Base-by-base conservation (phyloP, 2,797 vertebrate genomes). In the Tangara arthus region DNA sequence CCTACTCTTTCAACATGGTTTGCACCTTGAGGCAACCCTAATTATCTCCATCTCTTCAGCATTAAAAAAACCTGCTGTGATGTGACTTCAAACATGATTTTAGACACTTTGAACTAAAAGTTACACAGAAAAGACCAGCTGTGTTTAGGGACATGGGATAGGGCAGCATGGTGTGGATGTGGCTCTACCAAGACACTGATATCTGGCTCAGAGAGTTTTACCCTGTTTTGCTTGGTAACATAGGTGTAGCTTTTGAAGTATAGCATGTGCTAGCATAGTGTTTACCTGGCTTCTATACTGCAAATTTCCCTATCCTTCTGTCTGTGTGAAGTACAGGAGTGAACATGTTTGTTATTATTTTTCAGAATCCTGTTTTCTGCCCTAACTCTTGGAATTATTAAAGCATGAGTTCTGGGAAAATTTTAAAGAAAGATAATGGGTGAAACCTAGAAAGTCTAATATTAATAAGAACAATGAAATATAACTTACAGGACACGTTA, bases 221-320 rank as follows among this genome's bases (percentile, higher is more conserved):
- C 41, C 8, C 15, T 70, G 14, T 57, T 76, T 41, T 50, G 23
- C 1, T 0, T 9, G n/a, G 56, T 41, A 57, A 41, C 23, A 18
- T 0, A 34, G 39, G 53, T 42, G 28, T 12, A 19, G 44, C 30
- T 83, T 93, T 85, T 81, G 56, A 47, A n/a, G 22, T n/a, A 26
- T 9, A n/a, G 28, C 24, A 19, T 2, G 11, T 68, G 37, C 28
- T 41, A 56, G 20, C 0, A 0, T 61, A 37, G 22, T 50, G 47
- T 24, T 80, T 50, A 44, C 34, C 32, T 71, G 73, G 10, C 12
- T 41, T 56, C 49, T 13, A 1, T 73, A 39, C 35, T 90, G 52
- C n/a, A 47, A 24, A 81, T 59, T 50, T 80, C 39, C 37, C 20
- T 44, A 2, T 78, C 20, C 21, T 64, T 35, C 34, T 82, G 39